Evolutionary conservation across 2,888 invertebrate species (phyloP), one percentile per base, ranked within the genome.

Genomic region (Napeogenes inachia): DNA sequence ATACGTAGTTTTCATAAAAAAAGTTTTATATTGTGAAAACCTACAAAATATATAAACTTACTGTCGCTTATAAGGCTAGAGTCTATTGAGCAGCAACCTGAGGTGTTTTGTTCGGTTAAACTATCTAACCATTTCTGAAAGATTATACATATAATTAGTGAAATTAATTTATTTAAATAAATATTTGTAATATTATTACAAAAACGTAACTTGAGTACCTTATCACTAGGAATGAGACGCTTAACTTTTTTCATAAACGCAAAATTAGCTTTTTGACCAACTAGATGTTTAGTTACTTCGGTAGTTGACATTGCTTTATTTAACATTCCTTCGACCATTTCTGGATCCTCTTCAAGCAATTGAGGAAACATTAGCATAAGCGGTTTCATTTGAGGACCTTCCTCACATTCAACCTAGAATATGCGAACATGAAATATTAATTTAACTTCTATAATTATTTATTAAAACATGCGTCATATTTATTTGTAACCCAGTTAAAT

Each of bases 261-360:
- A 65, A 87, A 87, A 69, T 87, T 84, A 3, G 88, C 88, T 73
- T 88, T 88, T 71, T 87, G 82, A 0, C 86, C 86, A 30, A 89
- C 84, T 63, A 89, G 76, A 73, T 85, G 84, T 62, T 78, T 82
- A 2, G 88, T 88, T 13, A 89, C 85, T 77, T 89, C 88, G 13
- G 87, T 87, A 10, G 88, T 89, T 4, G 88, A 89, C 84, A 89
- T 87, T 4, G 75, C 80, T 65, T 80, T 83, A 59, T 79, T 82
- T 30, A 87, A 70, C 72, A 89, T 80, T 54, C 82, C 84, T 72
- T 85, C 73, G 54, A 87, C 73, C 45, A 82, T 87, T 66, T 77
- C 74, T 2, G 87, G 85, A 66, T 88, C 85, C 71, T 81, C 80
- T 54, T 85, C 78, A 21, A 87, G 70, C 62, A 89, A 72, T 33